A percentile compares a stretch with the other conserved stretches of the same genome.
phyloP scores from a whole-genome alignment of 2,888 invertebrate species.

The Eumacrocentrus americanus region DNA sequence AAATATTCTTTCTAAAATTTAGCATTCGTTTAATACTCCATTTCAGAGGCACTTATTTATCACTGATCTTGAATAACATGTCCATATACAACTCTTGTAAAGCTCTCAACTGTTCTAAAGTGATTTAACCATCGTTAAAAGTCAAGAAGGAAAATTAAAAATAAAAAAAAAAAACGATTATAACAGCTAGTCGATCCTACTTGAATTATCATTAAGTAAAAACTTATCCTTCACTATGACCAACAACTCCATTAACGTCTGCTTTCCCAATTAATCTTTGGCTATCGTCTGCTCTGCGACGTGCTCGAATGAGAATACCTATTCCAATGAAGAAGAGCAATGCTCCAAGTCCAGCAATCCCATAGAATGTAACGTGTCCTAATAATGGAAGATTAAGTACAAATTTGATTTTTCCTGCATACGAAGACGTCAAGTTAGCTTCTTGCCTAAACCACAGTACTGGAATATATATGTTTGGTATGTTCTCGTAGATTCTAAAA shows the following conservation, averaged over 20 bases:
- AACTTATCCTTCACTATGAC: too few relatives aligned
- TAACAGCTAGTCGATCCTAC: neutral
- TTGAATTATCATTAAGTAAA: conserved; percentile 18
- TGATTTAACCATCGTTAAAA: too few relatives aligned
- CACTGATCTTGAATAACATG: conserved; percentile 27
- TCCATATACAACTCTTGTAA: neutral
- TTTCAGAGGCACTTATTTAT: conserved; percentile 36
- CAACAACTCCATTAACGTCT: conserved; percentile 33
- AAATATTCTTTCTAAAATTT: too few relatives aligned
- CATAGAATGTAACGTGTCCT: conserved; percentile 66
- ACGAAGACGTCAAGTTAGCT: conserved; percentile 66
- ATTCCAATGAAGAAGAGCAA: conserved; percentile 56
- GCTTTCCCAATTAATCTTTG: conserved; percentile 51
- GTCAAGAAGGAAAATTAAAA: conserved; percentile 6
- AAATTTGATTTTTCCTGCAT: conserved; percentile 65
- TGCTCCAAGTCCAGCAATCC: conserved; percentile 62
- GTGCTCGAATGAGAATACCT: conserved; percentile 52
- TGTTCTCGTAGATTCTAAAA: conserved; percentile 66
- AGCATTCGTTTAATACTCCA: conserved; percentile 16
- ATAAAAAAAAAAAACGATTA: conserved; percentile 9
- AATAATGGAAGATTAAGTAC: conserved; percentile 65
- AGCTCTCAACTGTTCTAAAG: neutral
- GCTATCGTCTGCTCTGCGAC: conserved; percentile 53
- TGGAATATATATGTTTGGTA: conserved; percentile 69
- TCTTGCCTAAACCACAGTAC: conserved; percentile 80